Evolutionary conservation across 2,888 invertebrate genomes (phyloP).

Genomic region (Amiota minor): DNA sequence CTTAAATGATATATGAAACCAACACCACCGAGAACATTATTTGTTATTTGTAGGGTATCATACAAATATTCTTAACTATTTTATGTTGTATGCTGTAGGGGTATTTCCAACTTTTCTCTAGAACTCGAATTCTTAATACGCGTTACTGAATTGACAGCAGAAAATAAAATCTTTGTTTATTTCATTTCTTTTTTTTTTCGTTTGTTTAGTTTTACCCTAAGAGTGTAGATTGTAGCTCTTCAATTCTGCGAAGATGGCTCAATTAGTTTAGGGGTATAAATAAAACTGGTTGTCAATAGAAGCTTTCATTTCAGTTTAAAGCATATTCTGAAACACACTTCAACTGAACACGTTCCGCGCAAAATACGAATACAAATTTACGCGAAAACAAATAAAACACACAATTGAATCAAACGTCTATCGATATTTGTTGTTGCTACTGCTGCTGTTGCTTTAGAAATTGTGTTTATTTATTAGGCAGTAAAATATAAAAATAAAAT

Average conservation of each 20-base stretch:
- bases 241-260: slow-evolving; percentile 25
- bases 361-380: slow-evolving; percentile 16
- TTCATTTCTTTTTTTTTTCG: neutral
- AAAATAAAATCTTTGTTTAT: neutral
- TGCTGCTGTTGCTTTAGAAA: neutral
- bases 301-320: slow-evolving; percentile 23
- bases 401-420: neutral
- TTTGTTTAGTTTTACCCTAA: neutral
- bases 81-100: neutral
- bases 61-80: neutral
- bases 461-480: neutral
- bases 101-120: slow-evolving; percentile 22
- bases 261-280: slow-evolving; percentile 24
- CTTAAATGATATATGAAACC: neutral
- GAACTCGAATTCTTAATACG: neutral
- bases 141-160: neutral
- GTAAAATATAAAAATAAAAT: neutral
- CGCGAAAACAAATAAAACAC: neutral
- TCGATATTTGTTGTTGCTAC: neutral
- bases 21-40: neutral
- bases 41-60: neutral
- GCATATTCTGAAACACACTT: slow-evolving; percentile 1
- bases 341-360: slow-evolving; percentile 19
- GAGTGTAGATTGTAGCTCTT: slow-evolving; percentile 14
- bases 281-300: slow-evolving; percentile 28